Evolutionary conservation across 2,113 vertebrate species (phyloP).

Genomic region (Pomatostomus ruficeps): DNA sequence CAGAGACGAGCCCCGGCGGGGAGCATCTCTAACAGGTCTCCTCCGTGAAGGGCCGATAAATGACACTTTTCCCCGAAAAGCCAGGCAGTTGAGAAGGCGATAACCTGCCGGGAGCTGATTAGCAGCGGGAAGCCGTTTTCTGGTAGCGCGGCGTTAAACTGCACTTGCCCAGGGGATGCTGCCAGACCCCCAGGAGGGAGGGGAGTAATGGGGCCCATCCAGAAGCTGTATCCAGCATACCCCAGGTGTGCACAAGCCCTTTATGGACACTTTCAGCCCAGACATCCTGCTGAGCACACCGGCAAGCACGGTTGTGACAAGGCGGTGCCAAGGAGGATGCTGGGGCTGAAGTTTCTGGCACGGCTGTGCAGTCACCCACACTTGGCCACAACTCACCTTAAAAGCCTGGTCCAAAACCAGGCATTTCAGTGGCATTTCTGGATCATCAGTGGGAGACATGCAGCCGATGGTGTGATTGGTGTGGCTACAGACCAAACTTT

Average conservation of each 20-base stretch:
- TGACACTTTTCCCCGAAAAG: conserved; percentile 5
- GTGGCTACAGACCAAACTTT: neutral
- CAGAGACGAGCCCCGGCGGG: fast-evolving
- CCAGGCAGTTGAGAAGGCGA: neutral
- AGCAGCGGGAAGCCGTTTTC: neutral
- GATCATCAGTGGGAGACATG: neutral
- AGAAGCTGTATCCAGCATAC: neutral
- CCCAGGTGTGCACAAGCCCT: neutral
- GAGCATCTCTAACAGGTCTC: conserved; percentile 21
- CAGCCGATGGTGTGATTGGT: fast-evolving
- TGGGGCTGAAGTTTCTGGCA: fast-evolving
- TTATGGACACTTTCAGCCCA: fast-evolving
- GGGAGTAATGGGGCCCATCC: fast-evolving
- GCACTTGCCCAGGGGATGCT: neutral
- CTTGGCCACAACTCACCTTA: neutral
- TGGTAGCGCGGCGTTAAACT: fast-evolving
- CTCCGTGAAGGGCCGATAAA: neutral
- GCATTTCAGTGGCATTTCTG: neutral
- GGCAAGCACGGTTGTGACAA: neutral
- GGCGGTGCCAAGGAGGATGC: neutral
- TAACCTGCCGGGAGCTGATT: conserved; percentile 3
- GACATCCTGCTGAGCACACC: neutral
- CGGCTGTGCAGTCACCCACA: neutral
- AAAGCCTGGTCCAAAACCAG: neutral
- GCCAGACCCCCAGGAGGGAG: neutral